Evolutionary conservation across 2,113 vertebrate species (phyloP).

Genomic region (Pseudolaguvia tuberculata): DNA sequence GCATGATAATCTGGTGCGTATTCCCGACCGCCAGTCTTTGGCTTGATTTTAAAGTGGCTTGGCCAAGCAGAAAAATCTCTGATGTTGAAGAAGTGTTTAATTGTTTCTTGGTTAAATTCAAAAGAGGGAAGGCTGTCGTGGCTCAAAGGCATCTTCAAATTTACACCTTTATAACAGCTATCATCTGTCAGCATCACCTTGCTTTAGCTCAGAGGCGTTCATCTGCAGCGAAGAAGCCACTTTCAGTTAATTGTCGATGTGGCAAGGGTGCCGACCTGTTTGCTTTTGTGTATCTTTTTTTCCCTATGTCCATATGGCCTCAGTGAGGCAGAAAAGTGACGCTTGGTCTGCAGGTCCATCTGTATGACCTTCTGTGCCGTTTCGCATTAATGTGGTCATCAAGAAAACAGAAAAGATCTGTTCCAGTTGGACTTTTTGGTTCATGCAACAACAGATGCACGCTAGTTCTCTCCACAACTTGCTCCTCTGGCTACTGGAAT

Average conservation of each 20-base stretch:
- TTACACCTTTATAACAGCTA: slow-evolving; percentile 39
- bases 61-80: not conserved
- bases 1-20: slow-evolving; percentile 16
- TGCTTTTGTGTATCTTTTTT: slow-evolving; percentile 36
- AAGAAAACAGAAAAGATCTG: slow-evolving; percentile 28
- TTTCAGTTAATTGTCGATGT: slow-evolving; percentile 40
- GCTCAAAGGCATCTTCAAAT: slow-evolving; percentile 26
- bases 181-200: slow-evolving; percentile 46
- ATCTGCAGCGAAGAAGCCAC: slow-evolving; percentile 26
- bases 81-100: slow-evolving; percentile 11
- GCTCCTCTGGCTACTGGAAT: slow-evolving; percentile 33
- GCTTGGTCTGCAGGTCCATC: slow-evolving; percentile 33
- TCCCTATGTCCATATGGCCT: slow-evolving; percentile 42
- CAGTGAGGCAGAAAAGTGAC: slow-evolving; percentile 45
- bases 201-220: slow-evolving; percentile 38
- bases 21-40: slow-evolving; percentile 1
- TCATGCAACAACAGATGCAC: slow-evolving; percentile 22
- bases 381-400: not conserved
- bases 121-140: not conserved
- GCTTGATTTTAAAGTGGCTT: slow-evolving; percentile 17
- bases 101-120: slow-evolving; percentile 23
- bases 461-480: slow-evolving; percentile 7
- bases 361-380: slow-evolving; percentile 30
- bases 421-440: not conserved
- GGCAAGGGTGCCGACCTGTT: slow-evolving; percentile 35